These are phyloP conservation scores for Ariopsis seemanni DNA, from an alignment of 2,113 vertebrate species.

Conservation along the genomic window DNA sequence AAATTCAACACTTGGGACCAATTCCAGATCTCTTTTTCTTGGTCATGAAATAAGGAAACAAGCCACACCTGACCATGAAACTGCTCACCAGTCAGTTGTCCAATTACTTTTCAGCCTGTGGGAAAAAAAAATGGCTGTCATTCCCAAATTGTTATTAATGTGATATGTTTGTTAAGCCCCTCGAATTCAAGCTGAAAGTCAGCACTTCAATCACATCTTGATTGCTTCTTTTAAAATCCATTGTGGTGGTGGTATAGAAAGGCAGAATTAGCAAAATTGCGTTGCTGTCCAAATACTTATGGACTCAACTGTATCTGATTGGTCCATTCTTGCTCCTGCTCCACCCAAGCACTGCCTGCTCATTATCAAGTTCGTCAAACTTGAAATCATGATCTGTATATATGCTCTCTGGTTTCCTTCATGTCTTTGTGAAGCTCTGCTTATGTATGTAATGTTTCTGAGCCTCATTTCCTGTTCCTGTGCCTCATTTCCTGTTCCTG, in stretches of 20 bases:
- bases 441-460: neutral
- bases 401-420: neutral
- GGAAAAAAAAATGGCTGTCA: neutral
- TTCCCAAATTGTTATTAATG: neutral
- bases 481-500: conserved; percentile 9
- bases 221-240: neutral
- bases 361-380: conserved; percentile 11
- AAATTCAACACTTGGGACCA: neutral
- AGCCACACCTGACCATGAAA: neutral
- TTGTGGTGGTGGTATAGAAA: neutral
- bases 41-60: neutral
- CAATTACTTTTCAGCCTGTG: neutral
- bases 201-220: neutral
- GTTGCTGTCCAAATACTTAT: neutral
- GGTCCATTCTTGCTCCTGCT: neutral
- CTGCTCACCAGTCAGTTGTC: neutral
- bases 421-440: conserved; percentile 4
- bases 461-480: conserved; percentile 8
- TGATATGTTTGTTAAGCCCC: too few species aligned
- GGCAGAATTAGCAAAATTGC: neutral
- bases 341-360: neutral
- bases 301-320: neutral
- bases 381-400: neutral
- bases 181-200: neutral
- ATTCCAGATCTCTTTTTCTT: neutral